A percentile compares a stretch with the other conserved stretches of the same genome.
Evolutionary conservation across 2,797 vertebrate genomes (phyloP).

Genomic region (Scomberomorus guttatus): DNA sequence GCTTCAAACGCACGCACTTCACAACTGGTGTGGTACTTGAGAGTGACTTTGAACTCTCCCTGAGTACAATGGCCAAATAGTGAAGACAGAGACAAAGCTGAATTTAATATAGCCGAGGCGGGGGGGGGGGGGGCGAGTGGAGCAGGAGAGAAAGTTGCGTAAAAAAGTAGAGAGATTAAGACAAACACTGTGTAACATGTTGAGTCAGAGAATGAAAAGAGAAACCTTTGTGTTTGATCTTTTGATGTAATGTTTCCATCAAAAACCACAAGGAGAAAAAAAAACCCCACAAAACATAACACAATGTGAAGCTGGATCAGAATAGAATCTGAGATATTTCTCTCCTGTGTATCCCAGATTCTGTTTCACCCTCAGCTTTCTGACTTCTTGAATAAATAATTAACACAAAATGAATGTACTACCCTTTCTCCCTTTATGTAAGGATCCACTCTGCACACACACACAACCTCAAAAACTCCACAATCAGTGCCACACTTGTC

Average conservation of each 20-base stretch:
- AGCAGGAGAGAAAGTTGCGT: conserved; percentile 44
- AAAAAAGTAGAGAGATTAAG: conserved; percentile 53
- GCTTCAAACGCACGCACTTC: conserved; percentile 78
- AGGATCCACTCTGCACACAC: background rate
- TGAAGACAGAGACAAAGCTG: conserved; percentile 38
- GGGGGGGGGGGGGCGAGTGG: background rate
- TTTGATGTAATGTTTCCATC: conserved; percentile 63
- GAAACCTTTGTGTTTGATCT: conserved; percentile 53
- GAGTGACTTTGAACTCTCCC: conserved; percentile 77
- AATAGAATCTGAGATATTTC: conserved; percentile 41
- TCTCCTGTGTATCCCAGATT: conserved; percentile 37
- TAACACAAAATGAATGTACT: conserved; percentile 31
- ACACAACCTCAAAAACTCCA: conserved; percentile 13
- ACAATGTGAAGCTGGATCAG: conserved; percentile 25
- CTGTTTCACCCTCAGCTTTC: conserved; percentile 36
- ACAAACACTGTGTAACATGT: conserved; percentile 50
- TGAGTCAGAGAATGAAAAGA: conserved; percentile 58
- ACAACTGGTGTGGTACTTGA: conserved; percentile 56
- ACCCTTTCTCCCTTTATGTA: background rate
- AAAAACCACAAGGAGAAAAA: conserved; percentile 43
- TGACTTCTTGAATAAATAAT: conserved; percentile 57
- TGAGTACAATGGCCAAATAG: conserved; percentile 61
- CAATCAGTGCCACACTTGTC: background rate
- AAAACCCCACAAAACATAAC: conserved; percentile 13
- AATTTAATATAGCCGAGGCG: conserved; percentile 40